phyloP scores from a whole-genome alignment of 30 jellyfish, hydroid and myxozoan genomes.

The Cassiopea andromeda region DNA sequence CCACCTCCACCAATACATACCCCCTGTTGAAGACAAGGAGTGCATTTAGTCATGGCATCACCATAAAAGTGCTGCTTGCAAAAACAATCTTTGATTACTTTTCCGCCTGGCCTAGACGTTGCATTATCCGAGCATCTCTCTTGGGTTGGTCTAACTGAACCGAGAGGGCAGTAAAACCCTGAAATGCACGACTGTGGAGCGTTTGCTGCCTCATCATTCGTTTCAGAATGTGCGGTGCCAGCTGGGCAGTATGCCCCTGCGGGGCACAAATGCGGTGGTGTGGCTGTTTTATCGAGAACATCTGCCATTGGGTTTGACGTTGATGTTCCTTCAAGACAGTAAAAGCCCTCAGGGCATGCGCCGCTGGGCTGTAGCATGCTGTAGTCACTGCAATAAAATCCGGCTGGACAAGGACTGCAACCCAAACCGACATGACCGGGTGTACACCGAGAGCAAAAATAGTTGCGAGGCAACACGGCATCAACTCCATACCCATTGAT shows the following conservation, averaged over 20 bases:
- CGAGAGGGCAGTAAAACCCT: slow-evolving; percentile 97
- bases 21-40: slow-evolving; percentile 88
- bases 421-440: slow-evolving; percentile 99
- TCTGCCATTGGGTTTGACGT: slow-evolving; percentile 99
- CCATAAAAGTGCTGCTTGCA: slow-evolving; percentile 91
- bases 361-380: slow-evolving; percentile 99
- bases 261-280: slow-evolving; percentile 99
- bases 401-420: slow-evolving; percentile 99
- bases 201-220: slow-evolving; percentile 94
- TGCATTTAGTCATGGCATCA: slow-evolving; percentile 82
- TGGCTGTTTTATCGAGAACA: slow-evolving; percentile 94
- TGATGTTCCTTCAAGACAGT: slow-evolving; percentile 97
- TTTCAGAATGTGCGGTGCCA: slow-evolving; percentile 92
- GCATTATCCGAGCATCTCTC: slow-evolving; percentile 96
- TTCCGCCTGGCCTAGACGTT: slow-evolving; percentile 89
- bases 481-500: slow-evolving; percentile 99
- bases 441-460: slow-evolving; percentile 96
- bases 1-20: slow-evolving; percentile 86
- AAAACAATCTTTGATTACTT: slow-evolving; percentile 82
- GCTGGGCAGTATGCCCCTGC: slow-evolving; percentile 99
- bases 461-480: slow-evolving; percentile 93
- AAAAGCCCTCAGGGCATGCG: slow-evolving; percentile 99
- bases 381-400: slow-evolving; percentile 97
- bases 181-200: slow-evolving; percentile 98
- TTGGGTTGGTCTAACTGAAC: slow-evolving; percentile 99